Conservation (phyloP, 2,888 invertebrate genomes). For the Rhagium mordax region DNA sequence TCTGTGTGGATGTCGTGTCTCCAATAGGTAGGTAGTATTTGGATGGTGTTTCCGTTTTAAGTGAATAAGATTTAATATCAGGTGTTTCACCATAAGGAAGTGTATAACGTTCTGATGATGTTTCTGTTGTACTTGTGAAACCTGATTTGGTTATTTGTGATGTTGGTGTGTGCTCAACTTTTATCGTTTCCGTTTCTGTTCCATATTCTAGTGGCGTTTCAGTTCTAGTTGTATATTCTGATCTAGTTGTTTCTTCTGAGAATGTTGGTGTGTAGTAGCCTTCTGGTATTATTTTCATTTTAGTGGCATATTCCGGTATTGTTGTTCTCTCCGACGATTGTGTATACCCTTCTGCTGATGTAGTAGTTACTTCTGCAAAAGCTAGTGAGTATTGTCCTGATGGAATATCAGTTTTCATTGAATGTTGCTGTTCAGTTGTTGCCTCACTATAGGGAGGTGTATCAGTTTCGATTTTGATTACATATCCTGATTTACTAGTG, state of each 20-base stretch:
- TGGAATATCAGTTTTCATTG: neutral
- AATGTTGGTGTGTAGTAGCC: neutral
- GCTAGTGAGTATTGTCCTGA: neutral
- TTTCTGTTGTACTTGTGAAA: neutral
- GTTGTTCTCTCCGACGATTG: neutral
- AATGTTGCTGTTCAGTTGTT: neutral
- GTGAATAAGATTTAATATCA: no score
- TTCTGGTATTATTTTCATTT: constrained; percentile 17
- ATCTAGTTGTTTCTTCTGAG: constrained; percentile 25
- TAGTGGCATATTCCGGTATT: constrained; percentile 1
- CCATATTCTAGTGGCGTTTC: neutral
- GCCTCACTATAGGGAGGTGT: neutral
- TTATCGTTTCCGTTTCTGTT: no score
- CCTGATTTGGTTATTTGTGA: no score
- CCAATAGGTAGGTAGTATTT: no score
- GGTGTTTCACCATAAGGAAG: neutral
- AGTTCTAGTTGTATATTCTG: constrained; percentile 26
- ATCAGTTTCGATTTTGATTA: neutral
- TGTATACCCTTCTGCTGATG: neutral
- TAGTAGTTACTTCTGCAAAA: neutral
- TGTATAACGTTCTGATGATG: neutral
- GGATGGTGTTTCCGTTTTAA: no score
- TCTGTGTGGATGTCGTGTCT: no score
- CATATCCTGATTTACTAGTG: neutral
- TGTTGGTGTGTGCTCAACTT: no score